These are phyloP conservation scores for Myrmecophaga tridactyla DNA, from an alignment of 2,113 vertebrate species.

Conservation along the genomic window DNA sequence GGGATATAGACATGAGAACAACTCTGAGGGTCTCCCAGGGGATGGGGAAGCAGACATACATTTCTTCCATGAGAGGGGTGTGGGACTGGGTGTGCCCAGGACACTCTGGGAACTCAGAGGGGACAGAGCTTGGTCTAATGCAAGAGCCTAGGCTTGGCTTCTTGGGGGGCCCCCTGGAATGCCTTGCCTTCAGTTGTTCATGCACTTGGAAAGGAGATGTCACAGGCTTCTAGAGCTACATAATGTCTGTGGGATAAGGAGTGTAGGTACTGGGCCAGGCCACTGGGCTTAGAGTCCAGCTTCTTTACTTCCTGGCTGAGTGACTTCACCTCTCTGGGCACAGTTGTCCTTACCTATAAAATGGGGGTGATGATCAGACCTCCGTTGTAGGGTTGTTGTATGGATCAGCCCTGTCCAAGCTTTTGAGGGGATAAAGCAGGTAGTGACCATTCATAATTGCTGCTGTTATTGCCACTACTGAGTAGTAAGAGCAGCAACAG, in stretches of 20 bases:
- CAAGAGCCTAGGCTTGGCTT: not conserved
- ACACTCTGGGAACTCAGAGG: not conserved
- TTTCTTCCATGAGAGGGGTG: not conserved
- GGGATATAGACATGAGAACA: not conserved
- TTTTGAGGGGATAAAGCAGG: fast-evolving
- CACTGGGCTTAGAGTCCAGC: not conserved
- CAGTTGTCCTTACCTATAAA: not conserved
- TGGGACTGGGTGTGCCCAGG: not conserved
- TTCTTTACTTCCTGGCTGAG: not conserved
- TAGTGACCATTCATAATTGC: fast-evolving
- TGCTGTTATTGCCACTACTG: not conserved
- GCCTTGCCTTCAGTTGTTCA: not conserved
- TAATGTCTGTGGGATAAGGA: fast-evolving
- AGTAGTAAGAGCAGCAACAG: fast-evolving
- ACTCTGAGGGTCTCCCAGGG: not conserved
- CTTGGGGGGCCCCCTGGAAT: not conserved
- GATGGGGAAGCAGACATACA: fast-evolving
- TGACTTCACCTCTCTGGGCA: not conserved
- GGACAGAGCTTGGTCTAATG: not conserved
- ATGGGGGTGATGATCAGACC: not conserved
- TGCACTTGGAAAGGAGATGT: not conserved
- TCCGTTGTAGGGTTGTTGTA: not conserved
- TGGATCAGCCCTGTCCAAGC: fast-evolving
- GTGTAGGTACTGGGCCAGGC: not conserved
- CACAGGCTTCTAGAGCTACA: fast-evolving